A percentile compares a stretch with the other conserved stretches of the same genome.
phyloP scores from a whole-genome alignment of 1,140 invertebrate species.

The Colletes latitarsis region DNA sequence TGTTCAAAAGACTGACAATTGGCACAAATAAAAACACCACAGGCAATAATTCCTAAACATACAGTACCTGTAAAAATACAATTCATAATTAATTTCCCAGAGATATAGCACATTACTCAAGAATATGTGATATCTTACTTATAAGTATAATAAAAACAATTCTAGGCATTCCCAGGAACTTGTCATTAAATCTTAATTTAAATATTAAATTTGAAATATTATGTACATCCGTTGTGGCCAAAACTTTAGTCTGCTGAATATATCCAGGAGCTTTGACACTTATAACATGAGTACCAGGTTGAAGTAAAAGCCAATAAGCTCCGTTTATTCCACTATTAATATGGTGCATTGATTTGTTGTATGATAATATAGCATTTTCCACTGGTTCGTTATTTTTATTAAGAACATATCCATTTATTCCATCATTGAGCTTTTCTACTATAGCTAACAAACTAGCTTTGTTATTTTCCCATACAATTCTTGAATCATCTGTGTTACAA shows the following conservation, averaged over 20 bases:
- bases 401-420: conserved; percentile 82
- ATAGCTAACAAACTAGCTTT: conserved; percentile 70
- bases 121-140: conserved; percentile 49
- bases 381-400: conserved; percentile 83
- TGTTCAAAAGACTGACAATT: conserved; percentile 77
- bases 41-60: conserved; percentile 66
- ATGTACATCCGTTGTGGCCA: conserved; percentile 77
- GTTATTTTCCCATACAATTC: conserved; percentile 72
- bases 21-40: conserved; percentile 69
- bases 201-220: conserved; percentile 83
- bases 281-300: conserved; percentile 82
- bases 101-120: conserved; percentile 39
- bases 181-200: conserved; percentile 85
- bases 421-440: conserved; percentile 66
- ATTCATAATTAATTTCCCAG: conserved; percentile 61
- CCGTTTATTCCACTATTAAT: conserved; percentile 81
- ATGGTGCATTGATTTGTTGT: conserved; percentile 78
- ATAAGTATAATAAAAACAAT: conserved; percentile 87
- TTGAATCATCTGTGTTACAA: conserved; percentile 72
- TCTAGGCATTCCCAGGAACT: conserved; percentile 87
- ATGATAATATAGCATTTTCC: conserved; percentile 81
- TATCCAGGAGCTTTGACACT: conserved; percentile 83
- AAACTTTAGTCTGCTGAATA: conserved; percentile 80
- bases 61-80: conserved; percentile 70
- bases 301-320: conserved; percentile 82